Conservation (phyloP, 2,797 vertebrate genomes). For the Platyrinchus mystaceus region DNA sequence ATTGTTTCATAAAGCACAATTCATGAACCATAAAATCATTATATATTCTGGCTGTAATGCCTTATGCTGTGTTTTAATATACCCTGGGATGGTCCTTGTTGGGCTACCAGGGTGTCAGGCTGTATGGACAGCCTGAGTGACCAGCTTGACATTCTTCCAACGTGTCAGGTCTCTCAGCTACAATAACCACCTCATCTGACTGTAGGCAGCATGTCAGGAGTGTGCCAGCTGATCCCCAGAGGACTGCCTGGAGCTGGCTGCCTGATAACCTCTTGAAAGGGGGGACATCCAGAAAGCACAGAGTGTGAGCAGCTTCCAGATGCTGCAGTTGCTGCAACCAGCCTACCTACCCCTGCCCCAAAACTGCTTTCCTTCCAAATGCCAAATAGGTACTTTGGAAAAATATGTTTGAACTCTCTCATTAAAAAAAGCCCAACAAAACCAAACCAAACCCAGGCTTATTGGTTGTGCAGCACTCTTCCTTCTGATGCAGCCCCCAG, state of each 20-base stretch:
- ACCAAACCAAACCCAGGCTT: background rate
- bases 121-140: background rate
- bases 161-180: background rate
- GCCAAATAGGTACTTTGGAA: background rate
- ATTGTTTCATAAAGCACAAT: background rate
- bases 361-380: background rate
- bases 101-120: background rate
- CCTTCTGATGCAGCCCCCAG: background rate
- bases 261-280: background rate
- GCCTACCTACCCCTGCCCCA: too few relatives aligned
- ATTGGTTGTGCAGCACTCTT: background rate
- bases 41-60: background rate
- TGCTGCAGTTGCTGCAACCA: background rate
- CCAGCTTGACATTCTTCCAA: background rate
- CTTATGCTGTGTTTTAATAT: background rate
- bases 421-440: background rate
- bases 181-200: background rate
- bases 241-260: background rate
- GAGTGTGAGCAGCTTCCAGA: background rate
- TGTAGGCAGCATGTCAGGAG: background rate
- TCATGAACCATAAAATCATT: background rate
- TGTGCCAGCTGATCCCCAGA: background rate
- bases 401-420: background rate
- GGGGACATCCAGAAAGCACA: rapidly evolving
- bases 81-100: background rate